Conservation (phyloP, 2,113 vertebrate genomes). For the Arenaria interpres region DNA sequence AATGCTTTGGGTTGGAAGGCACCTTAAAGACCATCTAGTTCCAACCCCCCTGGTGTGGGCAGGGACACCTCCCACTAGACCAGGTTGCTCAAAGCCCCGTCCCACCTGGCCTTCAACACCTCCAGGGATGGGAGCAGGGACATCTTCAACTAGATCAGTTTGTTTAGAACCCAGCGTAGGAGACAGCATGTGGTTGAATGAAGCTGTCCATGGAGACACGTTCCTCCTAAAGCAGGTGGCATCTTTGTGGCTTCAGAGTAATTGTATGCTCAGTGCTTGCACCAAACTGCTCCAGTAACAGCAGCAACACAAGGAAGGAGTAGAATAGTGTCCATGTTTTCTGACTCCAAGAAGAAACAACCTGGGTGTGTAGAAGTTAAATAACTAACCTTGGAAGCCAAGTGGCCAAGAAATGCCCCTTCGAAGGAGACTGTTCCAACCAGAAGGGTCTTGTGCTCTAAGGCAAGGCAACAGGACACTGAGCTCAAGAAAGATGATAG, state of each 20-base stretch:
- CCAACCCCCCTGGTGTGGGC: background rate
- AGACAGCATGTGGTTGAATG: background rate
- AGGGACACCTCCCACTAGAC: background rate
- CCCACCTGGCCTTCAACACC: background rate
- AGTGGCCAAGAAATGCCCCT: background rate
- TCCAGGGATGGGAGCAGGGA: background rate
- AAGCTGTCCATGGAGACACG: background rate
- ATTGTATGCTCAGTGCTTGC: background rate
- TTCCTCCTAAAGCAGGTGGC: background rate
- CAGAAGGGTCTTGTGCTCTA: conserved; percentile 3
- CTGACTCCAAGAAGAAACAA: background rate
- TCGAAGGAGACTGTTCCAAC: background rate
- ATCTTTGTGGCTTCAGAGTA: background rate
- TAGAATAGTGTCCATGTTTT: background rate
- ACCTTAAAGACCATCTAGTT: background rate
- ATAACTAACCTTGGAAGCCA: background rate
- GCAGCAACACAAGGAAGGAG: background rate
- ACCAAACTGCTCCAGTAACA: background rate
- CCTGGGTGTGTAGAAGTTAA: background rate
- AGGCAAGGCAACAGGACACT: background rate
- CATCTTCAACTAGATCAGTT: background rate
- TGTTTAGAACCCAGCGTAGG: background rate
- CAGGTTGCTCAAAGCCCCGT: background rate
- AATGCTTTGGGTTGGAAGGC: background rate
- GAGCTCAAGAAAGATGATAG: conserved; percentile 63